phyloP scores from a whole-genome alignment of 2,797 vertebrate genomes.

The Silurus lanzhouensis region DNA sequence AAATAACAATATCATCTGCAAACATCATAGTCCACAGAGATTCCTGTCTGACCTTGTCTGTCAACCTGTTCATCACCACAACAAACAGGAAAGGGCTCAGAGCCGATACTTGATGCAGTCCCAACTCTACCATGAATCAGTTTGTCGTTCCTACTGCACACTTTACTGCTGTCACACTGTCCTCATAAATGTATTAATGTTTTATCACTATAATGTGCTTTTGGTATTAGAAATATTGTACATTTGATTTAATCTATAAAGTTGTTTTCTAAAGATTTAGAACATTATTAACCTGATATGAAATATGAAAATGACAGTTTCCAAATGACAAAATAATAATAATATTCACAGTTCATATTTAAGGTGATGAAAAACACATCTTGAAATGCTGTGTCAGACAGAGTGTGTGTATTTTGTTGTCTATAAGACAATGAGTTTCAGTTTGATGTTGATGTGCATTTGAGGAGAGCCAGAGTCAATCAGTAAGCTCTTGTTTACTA shows the following conservation, averaged over 20 bases:
- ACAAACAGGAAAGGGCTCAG: too few species aligned
- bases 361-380: background rate
- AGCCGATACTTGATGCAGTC: too few species aligned
- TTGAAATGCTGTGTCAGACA: background rate
- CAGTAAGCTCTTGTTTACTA: conserved; percentile 64
- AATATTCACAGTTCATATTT: background rate
- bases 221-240: background rate
- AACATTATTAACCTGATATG: background rate
- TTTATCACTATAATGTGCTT: too few species aligned
- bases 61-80: too few species aligned
- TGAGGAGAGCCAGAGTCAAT: conserved; percentile 57
- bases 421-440: conserved; percentile 15
- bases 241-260: background rate
- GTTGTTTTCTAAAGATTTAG: background rate
- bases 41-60: too few species aligned
- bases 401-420: conserved; percentile 29
- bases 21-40: too few species aligned
- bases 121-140: too few species aligned
- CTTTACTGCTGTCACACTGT: too few species aligned
- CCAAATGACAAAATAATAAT: background rate
- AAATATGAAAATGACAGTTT: background rate
- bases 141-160: too few species aligned
- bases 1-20: too few species aligned
- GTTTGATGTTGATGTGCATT: conserved; percentile 49
- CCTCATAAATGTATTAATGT: too few species aligned